Percentiles rank a stretch among this genome's conserved stretches.
Conservation (phyloP, 2,888 invertebrate species). For the Stenurella melanura region DNA sequence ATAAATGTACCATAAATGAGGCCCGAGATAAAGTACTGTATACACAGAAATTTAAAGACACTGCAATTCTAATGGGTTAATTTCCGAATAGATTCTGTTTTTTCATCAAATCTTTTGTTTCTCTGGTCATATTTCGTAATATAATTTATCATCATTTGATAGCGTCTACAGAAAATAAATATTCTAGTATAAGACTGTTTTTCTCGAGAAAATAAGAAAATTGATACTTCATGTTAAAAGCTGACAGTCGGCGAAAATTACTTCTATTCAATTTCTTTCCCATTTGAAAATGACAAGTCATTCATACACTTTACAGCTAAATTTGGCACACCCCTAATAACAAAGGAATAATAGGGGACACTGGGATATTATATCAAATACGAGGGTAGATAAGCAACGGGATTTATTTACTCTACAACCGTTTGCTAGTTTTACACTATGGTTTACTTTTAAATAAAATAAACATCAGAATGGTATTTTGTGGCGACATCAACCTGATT, state of each 20-base stretch:
- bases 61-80: not conserved
- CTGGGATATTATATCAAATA: constrained; percentile 30
- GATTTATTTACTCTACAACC: constrained; percentile 28
- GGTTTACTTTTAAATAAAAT: constrained; percentile 17
- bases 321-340: constrained; percentile 23
- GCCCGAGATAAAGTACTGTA: not conserved
- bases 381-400: constrained; percentile 30
- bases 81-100: not conserved
- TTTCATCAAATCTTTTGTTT: not conserved
- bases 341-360: constrained; percentile 35
- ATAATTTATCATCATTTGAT: constrained; percentile 2
- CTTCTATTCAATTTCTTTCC: constrained; percentile 29
- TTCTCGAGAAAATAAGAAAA: constrained; percentile 16
- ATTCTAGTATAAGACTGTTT: not conserved
- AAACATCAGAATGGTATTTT: constrained; percentile 20
- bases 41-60: not conserved
- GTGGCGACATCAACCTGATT: constrained; percentile 28
- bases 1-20: no score
- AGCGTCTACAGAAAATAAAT: constrained; percentile 8
- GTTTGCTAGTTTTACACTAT: constrained; percentile 29
- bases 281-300: constrained; percentile 32
- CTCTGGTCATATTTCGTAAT: not conserved
- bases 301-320: constrained; percentile 27
- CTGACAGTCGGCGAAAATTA: constrained; percentile 12
- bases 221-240: constrained; percentile 2